Evolutionary conservation across 2,113 vertebrate genomes (phyloP).

Genomic region (Laticauda laticaudata): DNA sequence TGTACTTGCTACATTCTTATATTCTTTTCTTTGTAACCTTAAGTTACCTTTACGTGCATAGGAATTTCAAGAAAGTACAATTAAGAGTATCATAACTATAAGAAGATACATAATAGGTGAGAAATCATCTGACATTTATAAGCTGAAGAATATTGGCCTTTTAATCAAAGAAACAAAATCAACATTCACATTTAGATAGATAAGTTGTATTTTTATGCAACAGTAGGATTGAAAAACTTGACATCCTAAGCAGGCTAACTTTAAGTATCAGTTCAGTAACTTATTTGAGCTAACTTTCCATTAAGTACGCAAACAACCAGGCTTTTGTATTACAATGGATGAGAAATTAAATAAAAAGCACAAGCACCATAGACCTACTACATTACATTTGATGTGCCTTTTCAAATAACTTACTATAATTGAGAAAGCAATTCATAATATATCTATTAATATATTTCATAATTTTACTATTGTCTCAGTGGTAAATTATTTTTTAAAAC

Average conservation of each 20-base stretch:
- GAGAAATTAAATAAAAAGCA: constrained; percentile 55
- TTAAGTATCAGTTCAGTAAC: background rate
- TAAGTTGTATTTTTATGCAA: background rate
- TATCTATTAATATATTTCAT: constrained; percentile 36
- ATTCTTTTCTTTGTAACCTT: background rate
- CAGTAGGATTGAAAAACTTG: constrained; percentile 42
- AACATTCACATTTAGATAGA: constrained; percentile 12
- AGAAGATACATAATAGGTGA: background rate
- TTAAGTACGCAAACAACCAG: background rate
- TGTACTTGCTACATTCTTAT: background rate
- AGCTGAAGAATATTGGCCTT: background rate
- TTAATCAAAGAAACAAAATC: constrained; percentile 33
- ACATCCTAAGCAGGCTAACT: background rate
- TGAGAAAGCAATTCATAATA: constrained; percentile 44
- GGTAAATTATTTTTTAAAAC: background rate
- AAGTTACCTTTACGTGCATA: background rate
- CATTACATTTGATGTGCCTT: background rate
- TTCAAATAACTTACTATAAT: constrained; percentile 5
- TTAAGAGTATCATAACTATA: background rate
- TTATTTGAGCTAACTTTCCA: background rate
- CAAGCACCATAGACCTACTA: background rate
- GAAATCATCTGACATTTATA: background rate
- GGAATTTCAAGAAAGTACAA: background rate
- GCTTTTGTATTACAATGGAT: constrained; percentile 51
- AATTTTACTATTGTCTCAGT: background rate